Base-by-base conservation (phyloP, 2,113 vertebrate genomes). In the Phalacrocorax aristotelis region DNA sequence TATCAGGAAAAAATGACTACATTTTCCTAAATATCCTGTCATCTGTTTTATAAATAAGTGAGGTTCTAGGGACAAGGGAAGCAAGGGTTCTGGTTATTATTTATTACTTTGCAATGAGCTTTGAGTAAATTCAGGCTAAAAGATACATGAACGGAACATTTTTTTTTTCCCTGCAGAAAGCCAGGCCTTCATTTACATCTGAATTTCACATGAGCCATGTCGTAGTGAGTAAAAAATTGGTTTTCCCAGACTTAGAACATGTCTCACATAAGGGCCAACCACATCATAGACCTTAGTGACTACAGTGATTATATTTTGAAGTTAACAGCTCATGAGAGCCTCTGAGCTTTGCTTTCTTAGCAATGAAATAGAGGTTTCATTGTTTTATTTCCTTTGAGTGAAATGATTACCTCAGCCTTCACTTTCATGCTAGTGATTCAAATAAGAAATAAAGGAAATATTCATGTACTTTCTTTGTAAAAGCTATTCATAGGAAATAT, bases 321-420 rank as follows among this genome's bases (percentile, higher is more conserved):
- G 68, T 62, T 88, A 95, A 69, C 42, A 74, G 54, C 55, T 96
- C 26, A 0, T 89, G 91, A 61, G 92, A 90, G 62, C 46, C 71
- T 83, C 90, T 89, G 62, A 96, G 78, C 60, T 94, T 57, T 92
- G 65, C 69, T 88, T 94, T 93, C 90, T 72, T 95, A 87, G 70
- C 60, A 78, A 18, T 79, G 70, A 89, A 92, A 97, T 82, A 97
- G 70, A 90, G 40, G 74, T 87, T 76, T 79, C 95, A 96, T 95
- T 97, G 96, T 97, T 90, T 95, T 93, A 79, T 87, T 90, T 91
- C 40, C 84, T 95, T 96, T 68, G 86, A 96, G 51, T 48, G 78
- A 74, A 89, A 87, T 76, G 26, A 88, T 91, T 92, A 65, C 61
- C 54, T 94, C 38, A 76, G 71, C 44, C 66, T 74, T 95, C 70